These are phyloP conservation scores for Dermochelys coriacea DNA, from an alignment of 2,797 vertebrate genomes.

Conservation along the genomic window DNA sequence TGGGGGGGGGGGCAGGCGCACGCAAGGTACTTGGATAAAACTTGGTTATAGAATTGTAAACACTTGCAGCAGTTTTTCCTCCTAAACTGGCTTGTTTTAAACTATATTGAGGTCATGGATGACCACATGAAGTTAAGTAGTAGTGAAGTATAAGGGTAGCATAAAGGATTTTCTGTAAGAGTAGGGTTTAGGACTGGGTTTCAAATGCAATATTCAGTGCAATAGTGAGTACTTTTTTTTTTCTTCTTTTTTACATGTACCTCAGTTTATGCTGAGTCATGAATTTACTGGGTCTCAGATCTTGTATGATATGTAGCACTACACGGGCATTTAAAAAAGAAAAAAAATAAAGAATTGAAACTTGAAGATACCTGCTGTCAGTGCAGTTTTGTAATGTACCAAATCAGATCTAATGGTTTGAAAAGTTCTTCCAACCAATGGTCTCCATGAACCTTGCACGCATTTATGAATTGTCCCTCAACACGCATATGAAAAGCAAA, in stretches of 20 bases:
- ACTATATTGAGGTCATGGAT: neutral
- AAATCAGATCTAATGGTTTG: fast-evolving
- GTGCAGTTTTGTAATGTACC: fast-evolving
- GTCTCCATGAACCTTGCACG: fast-evolving
- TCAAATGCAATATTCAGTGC: neutral
- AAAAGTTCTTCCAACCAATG: neutral
- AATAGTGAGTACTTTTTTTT: neutral
- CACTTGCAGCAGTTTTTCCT: neutral
- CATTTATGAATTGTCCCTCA: fast-evolving
- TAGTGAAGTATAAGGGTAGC: neutral
- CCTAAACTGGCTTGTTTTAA: neutral
- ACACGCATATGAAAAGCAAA: fast-evolving
- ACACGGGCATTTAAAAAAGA: fast-evolving
- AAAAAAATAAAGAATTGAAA: fast-evolving
- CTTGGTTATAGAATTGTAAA: neutral
- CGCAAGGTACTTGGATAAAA: neutral
- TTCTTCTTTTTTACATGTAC: neutral
- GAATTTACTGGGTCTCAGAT: neutral
- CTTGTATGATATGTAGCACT: neutral
- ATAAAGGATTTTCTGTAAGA: neutral
- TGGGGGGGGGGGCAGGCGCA: neutral
- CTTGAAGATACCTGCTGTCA: neutral
- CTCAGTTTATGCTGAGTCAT: neutral
- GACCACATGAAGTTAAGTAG: fast-evolving
- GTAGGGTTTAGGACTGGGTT: neutral